Base-by-base conservation (phyloP, 2,888 invertebrate species). In the Nudaria mundana region DNA sequence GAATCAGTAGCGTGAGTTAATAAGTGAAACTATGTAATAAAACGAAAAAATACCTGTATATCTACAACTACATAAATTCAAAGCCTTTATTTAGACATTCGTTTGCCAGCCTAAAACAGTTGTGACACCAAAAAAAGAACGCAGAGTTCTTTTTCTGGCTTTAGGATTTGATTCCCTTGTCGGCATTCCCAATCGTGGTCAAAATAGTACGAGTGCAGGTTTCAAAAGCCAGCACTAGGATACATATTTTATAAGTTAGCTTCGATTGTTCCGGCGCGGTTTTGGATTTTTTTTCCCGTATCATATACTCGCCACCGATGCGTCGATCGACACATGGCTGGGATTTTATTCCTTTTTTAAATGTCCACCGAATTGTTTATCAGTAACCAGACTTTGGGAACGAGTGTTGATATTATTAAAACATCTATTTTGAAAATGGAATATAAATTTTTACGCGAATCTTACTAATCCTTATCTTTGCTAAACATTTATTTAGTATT, bases 231-330 rank as follows among this genome's bases (percentile, higher is more conserved):
- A 72, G 76, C 69, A 56, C 58, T 69, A 66, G 73, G 66, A 79
- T 88, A 78, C 85, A 88, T 88, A 86, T 88, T 88, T 88, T 85
- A 88, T 87, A 86, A 84, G 79, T 81, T 76, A 76, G 76, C 82
- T 87, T 87, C 88, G 87, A 87, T 87, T 88, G 87, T 88, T 85
- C 87, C 80, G 77, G 71, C 63, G 76, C 60, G 79, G 77, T 78
- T 75, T 72, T 57, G 49, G 22, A 51, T 65, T 74, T 77, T 75
- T 65, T 56, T 60, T 48, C 62, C 48, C 70, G 71, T 76, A 81
- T 81, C 80, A 79, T 76, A 71, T 73, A 67, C 73, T 67, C 69
- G 69, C 73, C 70, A 71, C 75, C 84, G 76, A 82, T 82, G 74
- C 73, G 71, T 71, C 72, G 69, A 81, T 83, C 80, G 83, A 79